Conservation (phyloP, 1,140 invertebrate genomes). For the Dolichoris vasculosae region DNA sequence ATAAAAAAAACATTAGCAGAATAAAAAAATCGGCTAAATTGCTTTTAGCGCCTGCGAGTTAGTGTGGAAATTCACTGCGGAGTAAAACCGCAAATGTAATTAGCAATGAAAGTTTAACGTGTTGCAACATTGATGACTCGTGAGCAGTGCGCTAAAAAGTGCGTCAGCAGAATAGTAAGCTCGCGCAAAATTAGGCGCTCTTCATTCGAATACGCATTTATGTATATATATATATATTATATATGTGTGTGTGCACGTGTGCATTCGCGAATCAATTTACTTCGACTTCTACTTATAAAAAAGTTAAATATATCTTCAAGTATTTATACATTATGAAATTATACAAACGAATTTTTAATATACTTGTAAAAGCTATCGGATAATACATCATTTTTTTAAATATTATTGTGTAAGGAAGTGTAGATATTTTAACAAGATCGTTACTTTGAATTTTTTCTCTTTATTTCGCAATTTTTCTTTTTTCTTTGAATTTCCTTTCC, state of each 20-base stretch:
- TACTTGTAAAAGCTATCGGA: not conserved
- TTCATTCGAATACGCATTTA: not conserved
- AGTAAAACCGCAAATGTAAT: conserved; percentile 41
- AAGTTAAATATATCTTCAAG: conserved; percentile 52
- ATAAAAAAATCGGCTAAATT: not conserved
- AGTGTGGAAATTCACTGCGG: not conserved
- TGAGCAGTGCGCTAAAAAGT: not conserved
- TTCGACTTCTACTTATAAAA: not conserved
- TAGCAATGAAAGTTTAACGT: conserved; percentile 46
- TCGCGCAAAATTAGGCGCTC: not conserved
- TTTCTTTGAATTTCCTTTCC: not conserved
- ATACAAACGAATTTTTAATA: conserved; percentile 45
- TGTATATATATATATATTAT: no score
- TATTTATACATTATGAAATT: conserved; percentile 58
- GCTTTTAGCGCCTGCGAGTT: not conserved
- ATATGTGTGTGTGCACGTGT: not conserved
- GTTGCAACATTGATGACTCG: not conserved
- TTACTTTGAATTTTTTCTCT: conserved; percentile 33
- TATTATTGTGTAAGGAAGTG: conserved; percentile 63
- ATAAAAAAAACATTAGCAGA: not conserved
- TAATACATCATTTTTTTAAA: conserved; percentile 61
- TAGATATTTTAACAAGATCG: conserved; percentile 67
- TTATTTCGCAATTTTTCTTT: not conserved
- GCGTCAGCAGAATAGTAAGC: not conserved
- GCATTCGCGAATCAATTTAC: not conserved